Conservation (phyloP, 2,797 vertebrate species). For the Ptychobarbus kaznakovi region DNA sequence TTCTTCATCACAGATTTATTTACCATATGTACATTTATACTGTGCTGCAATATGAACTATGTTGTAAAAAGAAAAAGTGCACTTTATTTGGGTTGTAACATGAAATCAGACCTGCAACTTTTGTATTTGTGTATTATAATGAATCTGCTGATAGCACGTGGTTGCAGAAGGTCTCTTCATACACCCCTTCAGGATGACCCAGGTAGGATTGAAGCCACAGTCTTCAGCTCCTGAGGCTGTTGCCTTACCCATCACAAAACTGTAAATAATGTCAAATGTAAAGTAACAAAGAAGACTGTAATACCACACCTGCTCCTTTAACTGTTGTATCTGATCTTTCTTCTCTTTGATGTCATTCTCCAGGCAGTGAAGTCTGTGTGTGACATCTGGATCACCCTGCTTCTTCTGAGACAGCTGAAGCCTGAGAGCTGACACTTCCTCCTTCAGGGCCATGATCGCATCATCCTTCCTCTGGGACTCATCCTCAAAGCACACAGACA, state of each 20-base stretch:
- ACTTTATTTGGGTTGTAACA: background rate
- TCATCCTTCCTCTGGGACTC: constrained; percentile 73
- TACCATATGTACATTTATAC: background rate
- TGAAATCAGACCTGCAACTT: background rate
- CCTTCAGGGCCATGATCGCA: constrained; percentile 70
- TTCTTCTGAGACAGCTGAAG: constrained; percentile 65
- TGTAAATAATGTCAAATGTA: background rate
- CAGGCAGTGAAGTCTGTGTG: constrained; percentile 64
- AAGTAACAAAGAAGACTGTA: background rate
- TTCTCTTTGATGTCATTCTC: constrained; percentile 68
- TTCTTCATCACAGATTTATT: too few species aligned
- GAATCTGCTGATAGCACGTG: background rate
- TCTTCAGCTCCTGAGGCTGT: constrained; percentile 83
- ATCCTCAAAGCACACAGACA: constrained; percentile 62
- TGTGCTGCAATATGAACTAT: background rate
- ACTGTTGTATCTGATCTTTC: constrained; percentile 72
- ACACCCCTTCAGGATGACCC: constrained; percentile 32
- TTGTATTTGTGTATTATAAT: background rate
- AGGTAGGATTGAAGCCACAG: constrained; percentile 85
- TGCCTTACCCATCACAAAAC: constrained; percentile 79
- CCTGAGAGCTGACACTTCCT: constrained; percentile 67
- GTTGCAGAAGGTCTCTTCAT: background rate
- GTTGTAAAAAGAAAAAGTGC: background rate
- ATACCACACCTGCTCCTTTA: constrained; percentile 78
- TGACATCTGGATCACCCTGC: constrained; percentile 56